A percentile compares a stretch with the other conserved stretches of the same genome.
Conservation (phyloP, 2,113 vertebrate genomes). For the Megatriorchis doriae region DNA sequence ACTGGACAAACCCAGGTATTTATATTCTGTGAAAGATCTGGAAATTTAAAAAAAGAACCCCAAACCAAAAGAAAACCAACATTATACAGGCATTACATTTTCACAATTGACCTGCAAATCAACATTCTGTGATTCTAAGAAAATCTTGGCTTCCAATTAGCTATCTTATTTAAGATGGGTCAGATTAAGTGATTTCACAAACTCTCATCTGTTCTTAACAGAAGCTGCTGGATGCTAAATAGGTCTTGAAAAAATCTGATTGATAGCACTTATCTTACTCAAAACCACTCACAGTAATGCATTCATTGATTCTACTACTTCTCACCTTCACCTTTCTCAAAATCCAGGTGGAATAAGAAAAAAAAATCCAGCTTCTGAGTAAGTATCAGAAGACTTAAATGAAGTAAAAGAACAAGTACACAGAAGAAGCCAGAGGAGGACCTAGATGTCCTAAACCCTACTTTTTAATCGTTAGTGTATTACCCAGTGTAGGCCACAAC, state of each 20-base stretch:
- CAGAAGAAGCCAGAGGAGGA: neutral
- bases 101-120: neutral
- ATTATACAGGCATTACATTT: neutral
- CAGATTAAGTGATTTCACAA: neutral
- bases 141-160: neutral
- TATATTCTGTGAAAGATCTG: neutral
- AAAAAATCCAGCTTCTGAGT: neutral
- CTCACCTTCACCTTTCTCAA: neutral
- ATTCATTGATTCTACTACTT: neutral
- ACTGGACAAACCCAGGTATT: neutral
- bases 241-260: neutral
- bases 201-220: neutral
- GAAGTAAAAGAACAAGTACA: neutral
- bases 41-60: neutral
- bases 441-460: neutral
- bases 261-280: neutral
- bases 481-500: neutral
- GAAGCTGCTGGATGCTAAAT: neutral
- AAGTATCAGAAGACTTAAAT: neutral
- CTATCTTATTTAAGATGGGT: neutral
- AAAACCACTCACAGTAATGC: neutral
- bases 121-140: neutral
- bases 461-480: neutral
- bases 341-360: neutral
- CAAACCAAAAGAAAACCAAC: no score